Evolutionary conservation across 1,140 invertebrate species (phyloP).

Genomic region (Thrips palmi): DNA sequence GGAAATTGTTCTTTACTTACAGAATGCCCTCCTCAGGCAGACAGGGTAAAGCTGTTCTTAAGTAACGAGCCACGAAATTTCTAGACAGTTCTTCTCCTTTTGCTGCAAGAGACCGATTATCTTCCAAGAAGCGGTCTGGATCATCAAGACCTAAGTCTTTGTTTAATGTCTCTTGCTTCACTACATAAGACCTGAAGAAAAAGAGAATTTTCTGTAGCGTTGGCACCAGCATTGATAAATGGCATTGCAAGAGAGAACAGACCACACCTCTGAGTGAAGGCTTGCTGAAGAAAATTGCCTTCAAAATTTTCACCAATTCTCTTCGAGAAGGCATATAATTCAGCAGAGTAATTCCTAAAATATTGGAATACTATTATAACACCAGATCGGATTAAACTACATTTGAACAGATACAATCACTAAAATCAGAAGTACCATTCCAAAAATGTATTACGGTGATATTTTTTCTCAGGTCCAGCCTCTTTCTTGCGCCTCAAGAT

Average conservation of each 20-base stretch:
- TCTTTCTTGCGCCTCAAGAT: too few relatives aligned
- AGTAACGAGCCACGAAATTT: conserved; percentile 33
- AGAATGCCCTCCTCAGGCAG: conserved; percentile 48
- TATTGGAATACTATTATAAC: conserved; percentile 18
- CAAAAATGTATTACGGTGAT: conserved; percentile 37
- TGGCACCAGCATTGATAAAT: too few relatives aligned
- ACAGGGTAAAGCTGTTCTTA: conserved; percentile 42
- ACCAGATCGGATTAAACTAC: background rate
- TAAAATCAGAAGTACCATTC: conserved; percentile 34
- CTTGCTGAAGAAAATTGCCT: conserved; percentile 41
- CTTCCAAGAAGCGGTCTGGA: conserved; percentile 31
- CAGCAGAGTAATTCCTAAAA: conserved; percentile 59
- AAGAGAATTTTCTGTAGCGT: too few relatives aligned
- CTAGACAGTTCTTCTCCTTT: conserved; percentile 41
- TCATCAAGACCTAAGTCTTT: conserved; percentile 47
- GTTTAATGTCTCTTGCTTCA: conserved; percentile 44
- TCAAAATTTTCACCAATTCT: conserved; percentile 73
- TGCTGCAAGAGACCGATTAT: conserved; percentile 47
- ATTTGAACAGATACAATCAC: conserved; percentile 2
- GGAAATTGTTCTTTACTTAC: conserved; percentile 24
- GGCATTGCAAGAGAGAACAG: too few relatives aligned
- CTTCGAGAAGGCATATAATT: conserved; percentile 73
- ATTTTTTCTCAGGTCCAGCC: conserved; percentile 20
- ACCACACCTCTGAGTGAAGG: conserved; percentile 64
- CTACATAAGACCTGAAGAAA: conserved; percentile 66